phyloP scores from a whole-genome alignment of 2,113 vertebrate genomes.

The Trichechus manatus region DNA sequence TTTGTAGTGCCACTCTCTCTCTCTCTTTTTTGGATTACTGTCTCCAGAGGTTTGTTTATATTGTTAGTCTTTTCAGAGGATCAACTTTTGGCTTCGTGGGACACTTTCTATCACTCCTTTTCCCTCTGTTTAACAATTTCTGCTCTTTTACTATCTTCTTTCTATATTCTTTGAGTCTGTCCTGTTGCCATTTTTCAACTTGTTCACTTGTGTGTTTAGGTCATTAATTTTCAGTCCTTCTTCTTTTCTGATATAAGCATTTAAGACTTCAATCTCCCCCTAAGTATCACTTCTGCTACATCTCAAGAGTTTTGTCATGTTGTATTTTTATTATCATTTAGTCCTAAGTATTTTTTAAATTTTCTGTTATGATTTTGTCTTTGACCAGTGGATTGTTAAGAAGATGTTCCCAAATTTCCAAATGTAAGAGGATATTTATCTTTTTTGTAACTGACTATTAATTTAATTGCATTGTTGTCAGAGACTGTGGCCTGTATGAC shows the following conservation, averaged over 20 bases:
- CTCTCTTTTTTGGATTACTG: no score
- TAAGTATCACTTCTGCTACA: no score
- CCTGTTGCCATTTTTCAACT: not conserved
- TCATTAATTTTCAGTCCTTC: no score
- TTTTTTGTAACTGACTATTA: conserved; percentile 21
- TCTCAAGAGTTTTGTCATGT: no score
- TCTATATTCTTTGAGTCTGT: not conserved
- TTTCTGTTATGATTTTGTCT: conserved; percentile 7
- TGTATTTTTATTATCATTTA: not conserved
- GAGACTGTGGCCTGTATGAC: not conserved
- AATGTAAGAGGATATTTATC: not conserved
- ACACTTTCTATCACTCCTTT: not conserved
- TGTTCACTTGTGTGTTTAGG: no score
- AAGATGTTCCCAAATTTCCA: conserved; percentile 35
- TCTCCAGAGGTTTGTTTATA: no score
- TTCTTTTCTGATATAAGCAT: no score
- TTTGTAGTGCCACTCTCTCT: no score
- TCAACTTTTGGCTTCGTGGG: no score
- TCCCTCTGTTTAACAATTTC: not conserved
- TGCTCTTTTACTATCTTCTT: not conserved
- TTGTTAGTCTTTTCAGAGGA: no score
- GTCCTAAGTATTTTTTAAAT: not conserved
- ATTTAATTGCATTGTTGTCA: not conserved
- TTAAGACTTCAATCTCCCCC: no score
- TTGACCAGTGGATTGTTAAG: not conserved